Percentiles rank a stretch among this genome's conserved stretches.
Evolutionary conservation across 2,888 invertebrate species (phyloP).

Genomic region (Lasioglossum villosulum): DNA sequence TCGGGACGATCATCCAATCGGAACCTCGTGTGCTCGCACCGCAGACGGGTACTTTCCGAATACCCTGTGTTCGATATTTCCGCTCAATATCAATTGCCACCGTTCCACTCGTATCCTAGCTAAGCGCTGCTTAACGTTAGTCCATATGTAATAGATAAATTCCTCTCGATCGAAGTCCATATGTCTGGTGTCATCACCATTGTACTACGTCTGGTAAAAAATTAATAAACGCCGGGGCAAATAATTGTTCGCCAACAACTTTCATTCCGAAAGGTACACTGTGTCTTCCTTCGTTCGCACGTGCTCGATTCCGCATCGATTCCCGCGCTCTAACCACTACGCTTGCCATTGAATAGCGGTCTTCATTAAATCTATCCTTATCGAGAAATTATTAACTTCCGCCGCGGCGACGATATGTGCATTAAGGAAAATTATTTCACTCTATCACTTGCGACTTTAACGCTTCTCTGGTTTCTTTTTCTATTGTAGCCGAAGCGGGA

Average conservation of each 20-base stretch:
- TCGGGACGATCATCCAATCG: background rate
- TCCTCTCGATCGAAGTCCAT: too few species aligned
- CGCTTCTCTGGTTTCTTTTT: background rate
- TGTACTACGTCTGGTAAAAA: slow-evolving; percentile 46
- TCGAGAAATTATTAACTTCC: slow-evolving; percentile 11
- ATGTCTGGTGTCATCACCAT: slow-evolving; percentile 25
- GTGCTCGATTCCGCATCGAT: slow-evolving; percentile 6
- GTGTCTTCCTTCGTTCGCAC: slow-evolving; percentile 7
- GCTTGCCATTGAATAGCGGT: background rate
- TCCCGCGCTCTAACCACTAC: background rate
- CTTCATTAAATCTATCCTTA: slow-evolving; percentile 4
- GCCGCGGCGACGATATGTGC: slow-evolving; percentile 50
- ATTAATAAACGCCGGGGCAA: slow-evolving; percentile 52
- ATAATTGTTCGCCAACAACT: slow-evolving; percentile 29
- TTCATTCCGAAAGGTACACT: slow-evolving; percentile 1
- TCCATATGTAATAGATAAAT: too few species aligned
- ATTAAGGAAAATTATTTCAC: slow-evolving; percentile 28
- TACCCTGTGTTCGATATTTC: background rate
- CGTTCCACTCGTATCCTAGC: slow-evolving; percentile 10
- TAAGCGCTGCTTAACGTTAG: slow-evolving; percentile 46
- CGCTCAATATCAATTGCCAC: slow-evolving; percentile 11
- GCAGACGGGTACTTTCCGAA: background rate
- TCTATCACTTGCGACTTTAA: slow-evolving; percentile 29
- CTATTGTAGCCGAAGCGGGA: background rate
- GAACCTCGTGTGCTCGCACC: background rate